Percentiles rank a stretch among this genome's conserved stretches.
Evolutionary conservation across 2,888 invertebrate genomes (phyloP).

Genomic region (Drosophila pseudotalamancana): DNA sequence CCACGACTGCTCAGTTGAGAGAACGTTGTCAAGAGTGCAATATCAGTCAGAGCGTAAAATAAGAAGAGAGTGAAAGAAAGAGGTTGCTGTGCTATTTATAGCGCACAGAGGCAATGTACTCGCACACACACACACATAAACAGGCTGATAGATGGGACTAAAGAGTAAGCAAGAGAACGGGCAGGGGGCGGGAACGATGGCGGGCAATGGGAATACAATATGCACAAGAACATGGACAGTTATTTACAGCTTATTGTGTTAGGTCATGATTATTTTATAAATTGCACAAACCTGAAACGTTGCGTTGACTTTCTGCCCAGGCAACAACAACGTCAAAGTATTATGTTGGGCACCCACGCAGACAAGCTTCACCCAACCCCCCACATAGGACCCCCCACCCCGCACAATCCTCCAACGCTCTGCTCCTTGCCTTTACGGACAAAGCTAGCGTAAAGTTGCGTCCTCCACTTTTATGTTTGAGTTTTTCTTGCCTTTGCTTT

Average conservation of each 20-base stretch:
- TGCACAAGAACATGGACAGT: slow-evolving; percentile 27
- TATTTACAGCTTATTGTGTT: slow-evolving; percentile 66
- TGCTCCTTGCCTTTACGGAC: slow-evolving; percentile 10
- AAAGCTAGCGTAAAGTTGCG: slow-evolving; percentile 29
- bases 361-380: not conserved
- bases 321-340: slow-evolving; percentile 17
- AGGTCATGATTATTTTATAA: slow-evolving; percentile 76
- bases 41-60: not conserved
- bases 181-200: not conserved
- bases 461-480: slow-evolving; percentile 31
- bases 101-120: not conserved
- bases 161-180: not conserved
- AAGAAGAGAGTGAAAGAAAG: not conserved
- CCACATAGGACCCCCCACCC: not conserved
- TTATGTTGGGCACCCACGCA: slow-evolving; percentile 40
- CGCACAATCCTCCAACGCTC: slow-evolving; percentile 1
- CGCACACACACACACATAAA: slow-evolving; percentile 2
- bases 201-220: slow-evolving; percentile 14
- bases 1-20: slow-evolving; percentile 80
- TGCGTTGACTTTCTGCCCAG: slow-evolving; percentile 50
- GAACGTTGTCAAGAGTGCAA: not conserved
- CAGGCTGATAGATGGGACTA: not conserved
- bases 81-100: slow-evolving; percentile 18
- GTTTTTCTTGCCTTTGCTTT: slow-evolving; percentile 22
- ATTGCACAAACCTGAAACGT: slow-evolving; percentile 47